phyloP scores from a whole-genome alignment of 2,113 vertebrate genomes.

The Takifugu flavidus region DNA sequence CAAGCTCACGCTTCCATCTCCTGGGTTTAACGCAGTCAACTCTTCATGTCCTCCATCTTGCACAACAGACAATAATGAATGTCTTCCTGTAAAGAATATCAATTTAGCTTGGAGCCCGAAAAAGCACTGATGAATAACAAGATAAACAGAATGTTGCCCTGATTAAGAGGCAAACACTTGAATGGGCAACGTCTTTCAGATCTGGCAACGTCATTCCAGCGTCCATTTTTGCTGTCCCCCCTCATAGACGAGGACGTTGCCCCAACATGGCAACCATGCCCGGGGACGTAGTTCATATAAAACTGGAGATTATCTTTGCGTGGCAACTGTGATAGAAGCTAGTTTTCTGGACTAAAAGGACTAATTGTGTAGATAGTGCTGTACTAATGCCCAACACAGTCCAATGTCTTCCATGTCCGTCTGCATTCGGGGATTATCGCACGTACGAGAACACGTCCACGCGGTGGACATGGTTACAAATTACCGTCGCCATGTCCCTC shows the following conservation, averaged over 20 bases:
- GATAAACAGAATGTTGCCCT: too few species aligned
- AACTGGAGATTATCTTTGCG: background rate
- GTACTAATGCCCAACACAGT: slow-evolving; percentile 29
- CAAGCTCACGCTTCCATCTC: too few species aligned
- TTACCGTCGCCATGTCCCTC: too few species aligned
- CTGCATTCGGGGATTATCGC: background rate
- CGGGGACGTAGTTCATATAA: background rate
- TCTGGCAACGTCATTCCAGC: slow-evolving; percentile 17
- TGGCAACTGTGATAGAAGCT: slow-evolving; percentile 18
- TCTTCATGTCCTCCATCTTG: too few species aligned
- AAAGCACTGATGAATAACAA: slow-evolving; percentile 20
- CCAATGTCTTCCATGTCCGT: slow-evolving; percentile 36
- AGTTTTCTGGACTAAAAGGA: slow-evolving; percentile 2
- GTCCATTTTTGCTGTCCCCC: too few species aligned
- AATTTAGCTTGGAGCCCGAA: background rate
- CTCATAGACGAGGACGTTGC: too few species aligned
- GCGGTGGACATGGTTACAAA: too few species aligned
- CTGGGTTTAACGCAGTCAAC: too few species aligned
- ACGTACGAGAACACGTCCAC: too few species aligned
- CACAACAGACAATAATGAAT: slow-evolving; percentile 16
- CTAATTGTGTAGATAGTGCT: slow-evolving; percentile 18
- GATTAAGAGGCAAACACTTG: slow-evolving; percentile 35
- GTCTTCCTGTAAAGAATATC: background rate
- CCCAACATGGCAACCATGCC: too few species aligned
- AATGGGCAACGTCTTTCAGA: slow-evolving; percentile 18